phyloP scores from a whole-genome alignment of 1,140 invertebrate genomes.

The Procambarus virginalis region DNA sequence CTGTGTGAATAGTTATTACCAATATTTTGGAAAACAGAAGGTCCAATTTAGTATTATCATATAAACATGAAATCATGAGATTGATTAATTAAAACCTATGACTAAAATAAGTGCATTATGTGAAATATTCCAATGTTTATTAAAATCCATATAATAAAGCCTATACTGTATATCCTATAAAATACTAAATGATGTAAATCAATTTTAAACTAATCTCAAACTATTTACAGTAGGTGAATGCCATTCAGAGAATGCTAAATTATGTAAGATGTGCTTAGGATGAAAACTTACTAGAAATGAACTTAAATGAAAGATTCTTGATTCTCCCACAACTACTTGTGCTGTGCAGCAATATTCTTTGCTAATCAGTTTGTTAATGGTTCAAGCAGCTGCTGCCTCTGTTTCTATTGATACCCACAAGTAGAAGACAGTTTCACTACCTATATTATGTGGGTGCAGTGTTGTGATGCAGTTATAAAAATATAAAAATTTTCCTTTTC shows the following conservation, averaged over 20 bases:
- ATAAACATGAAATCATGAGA: background rate
- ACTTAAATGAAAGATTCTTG: constrained; percentile 4
- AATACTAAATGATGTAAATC: background rate
- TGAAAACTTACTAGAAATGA: background rate
- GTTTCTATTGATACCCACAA: background rate
- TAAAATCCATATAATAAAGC: background rate
- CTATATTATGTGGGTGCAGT: background rate
- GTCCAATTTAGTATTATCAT: background rate
- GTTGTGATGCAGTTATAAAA: background rate
- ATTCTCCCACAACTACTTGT: background rate
- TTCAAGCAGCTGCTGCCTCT: background rate
- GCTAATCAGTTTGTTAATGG: background rate
- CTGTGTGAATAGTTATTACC: background rate
- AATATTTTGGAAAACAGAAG: background rate
- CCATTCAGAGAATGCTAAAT: background rate
- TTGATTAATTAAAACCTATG: background rate
- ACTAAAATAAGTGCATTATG: background rate
- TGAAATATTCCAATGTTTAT: background rate
- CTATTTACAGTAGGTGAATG: background rate
- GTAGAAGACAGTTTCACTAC: background rate
- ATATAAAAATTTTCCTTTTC: background rate
- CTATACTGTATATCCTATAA: background rate
- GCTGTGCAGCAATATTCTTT: background rate
- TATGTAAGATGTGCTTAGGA: background rate
- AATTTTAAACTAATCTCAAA: background rate